A percentile compares a stretch with the other conserved stretches of the same genome.
phyloP scores from a whole-genome alignment of 2,888 invertebrate genomes.

The Drosophila lutescens region DNA sequence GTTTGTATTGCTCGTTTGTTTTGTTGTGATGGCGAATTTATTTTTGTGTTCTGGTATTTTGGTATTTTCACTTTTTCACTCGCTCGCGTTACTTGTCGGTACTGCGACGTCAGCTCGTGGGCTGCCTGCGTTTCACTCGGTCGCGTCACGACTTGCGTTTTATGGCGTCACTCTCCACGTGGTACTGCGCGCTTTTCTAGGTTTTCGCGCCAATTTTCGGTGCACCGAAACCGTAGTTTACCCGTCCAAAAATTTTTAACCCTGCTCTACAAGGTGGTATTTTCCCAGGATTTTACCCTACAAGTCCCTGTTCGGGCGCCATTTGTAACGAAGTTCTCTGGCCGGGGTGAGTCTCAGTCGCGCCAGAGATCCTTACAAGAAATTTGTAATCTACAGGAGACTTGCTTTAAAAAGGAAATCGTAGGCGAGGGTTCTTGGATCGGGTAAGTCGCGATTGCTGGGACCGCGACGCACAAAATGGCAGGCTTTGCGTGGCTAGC shows the following conservation, averaged over 20 bases:
- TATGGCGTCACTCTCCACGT: not conserved
- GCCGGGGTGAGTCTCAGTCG: not conserved
- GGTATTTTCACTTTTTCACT: too few relatives aligned
- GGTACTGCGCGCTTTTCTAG: not conserved
- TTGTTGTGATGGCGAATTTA: too few relatives aligned
- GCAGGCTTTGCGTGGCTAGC: too few relatives aligned
- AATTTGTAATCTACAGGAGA: not conserved
- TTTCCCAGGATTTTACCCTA: not conserved
- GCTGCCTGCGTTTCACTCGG: constrained; percentile 1
- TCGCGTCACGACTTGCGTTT: not conserved
- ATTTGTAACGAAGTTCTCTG: not conserved
- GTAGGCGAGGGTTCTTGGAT: too few relatives aligned
- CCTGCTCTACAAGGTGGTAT: not conserved
- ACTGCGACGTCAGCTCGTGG: not conserved
- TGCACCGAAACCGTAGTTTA: not conserved
- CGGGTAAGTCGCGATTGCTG: too few relatives aligned
- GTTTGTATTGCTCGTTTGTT: too few relatives aligned
- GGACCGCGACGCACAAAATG: too few relatives aligned
- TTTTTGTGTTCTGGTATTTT: too few relatives aligned
- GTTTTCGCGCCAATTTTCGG: not conserved
- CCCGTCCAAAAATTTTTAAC: not conserved
- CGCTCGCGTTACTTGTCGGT: too few relatives aligned
- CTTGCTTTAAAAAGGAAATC: too few relatives aligned
- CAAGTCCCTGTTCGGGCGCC: not conserved
- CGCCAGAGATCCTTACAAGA: not conserved